Evolutionary conservation across 2,888 invertebrate genomes (phyloP).

Genomic region (Drosophila anomalata): DNA sequence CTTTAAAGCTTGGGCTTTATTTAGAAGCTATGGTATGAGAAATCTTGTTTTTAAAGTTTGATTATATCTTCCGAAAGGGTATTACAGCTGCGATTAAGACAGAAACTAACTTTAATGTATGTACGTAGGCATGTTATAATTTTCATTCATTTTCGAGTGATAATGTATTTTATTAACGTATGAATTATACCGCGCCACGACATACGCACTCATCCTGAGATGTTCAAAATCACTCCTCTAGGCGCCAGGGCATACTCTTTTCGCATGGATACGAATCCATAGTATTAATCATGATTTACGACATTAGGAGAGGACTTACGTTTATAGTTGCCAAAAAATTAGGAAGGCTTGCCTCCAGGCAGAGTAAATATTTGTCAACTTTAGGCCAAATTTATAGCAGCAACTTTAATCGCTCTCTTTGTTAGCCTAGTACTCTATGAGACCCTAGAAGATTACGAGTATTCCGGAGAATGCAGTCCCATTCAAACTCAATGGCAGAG

Average conservation of each 20-base stretch:
- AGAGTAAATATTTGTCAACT: neutral
- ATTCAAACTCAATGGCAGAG: neutral
- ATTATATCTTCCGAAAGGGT: too few species aligned
- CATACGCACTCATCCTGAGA: neutral
- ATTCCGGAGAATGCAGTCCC: neutral
- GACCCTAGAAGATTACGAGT: neutral
- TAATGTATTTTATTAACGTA: neutral
- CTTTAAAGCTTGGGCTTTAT: too few species aligned
- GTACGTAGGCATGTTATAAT: too few species aligned
- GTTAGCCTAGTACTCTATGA: neutral
- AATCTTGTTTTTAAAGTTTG: too few species aligned
- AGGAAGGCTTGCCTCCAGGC: neutral
- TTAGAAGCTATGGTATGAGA: too few species aligned
- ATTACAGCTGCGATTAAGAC: too few species aligned
- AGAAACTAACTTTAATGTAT: too few species aligned
- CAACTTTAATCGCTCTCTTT: neutral
- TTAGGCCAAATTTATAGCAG: conserved; percentile 1
- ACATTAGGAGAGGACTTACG: neutral
- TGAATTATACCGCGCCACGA: neutral
- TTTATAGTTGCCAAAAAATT: neutral
- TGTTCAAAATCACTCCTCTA: neutral
- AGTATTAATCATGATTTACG: neutral
- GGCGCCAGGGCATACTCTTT: neutral
- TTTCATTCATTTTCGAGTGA: too few species aligned
- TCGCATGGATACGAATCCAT: neutral